Conservation (phyloP, 2,888 invertebrate genomes). For the Sinopyrophorus schimmeli region DNA sequence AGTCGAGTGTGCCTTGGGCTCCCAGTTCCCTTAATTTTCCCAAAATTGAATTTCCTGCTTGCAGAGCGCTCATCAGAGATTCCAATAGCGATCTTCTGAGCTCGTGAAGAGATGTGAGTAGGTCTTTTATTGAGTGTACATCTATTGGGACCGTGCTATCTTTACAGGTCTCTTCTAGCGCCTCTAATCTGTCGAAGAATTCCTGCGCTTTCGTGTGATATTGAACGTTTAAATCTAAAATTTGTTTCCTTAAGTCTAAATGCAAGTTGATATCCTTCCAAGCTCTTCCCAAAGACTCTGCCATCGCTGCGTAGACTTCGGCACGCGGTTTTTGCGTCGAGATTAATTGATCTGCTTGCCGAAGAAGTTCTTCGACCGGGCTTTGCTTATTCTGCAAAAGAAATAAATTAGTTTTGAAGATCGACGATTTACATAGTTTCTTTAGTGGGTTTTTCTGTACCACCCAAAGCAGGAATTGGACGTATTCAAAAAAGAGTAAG, state of each 20-base stretch:
- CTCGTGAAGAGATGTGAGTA: slow-evolving; percentile 72
- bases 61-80: slow-evolving; percentile 76
- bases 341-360: slow-evolving; percentile 84
- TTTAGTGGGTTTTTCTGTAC: too few species aligned
- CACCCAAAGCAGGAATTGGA: too few species aligned
- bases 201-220: slow-evolving; percentile 75
- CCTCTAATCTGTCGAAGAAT: slow-evolving; percentile 69
- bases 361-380: slow-evolving; percentile 83
- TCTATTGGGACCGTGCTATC: slow-evolving; percentile 71
- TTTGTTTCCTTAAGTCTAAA: slow-evolving; percentile 73
- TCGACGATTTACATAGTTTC: too few species aligned
- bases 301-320: slow-evolving; percentile 88
- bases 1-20: slow-evolving; percentile 74
- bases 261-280: slow-evolving; percentile 84
- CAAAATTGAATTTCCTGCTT: slow-evolving; percentile 76
- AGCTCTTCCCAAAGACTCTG: slow-evolving; percentile 72
- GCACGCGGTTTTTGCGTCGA: slow-evolving; percentile 74
- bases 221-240: slow-evolving; percentile 76
- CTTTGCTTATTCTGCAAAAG: slow-evolving; percentile 76
- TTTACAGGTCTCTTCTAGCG: slow-evolving; percentile 70
- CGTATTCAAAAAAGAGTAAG: too few species aligned
- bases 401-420: too few species aligned
- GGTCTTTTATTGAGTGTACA: slow-evolving; percentile 70
- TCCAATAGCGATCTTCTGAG: slow-evolving; percentile 73
- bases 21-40: slow-evolving; percentile 75